Conservation (phyloP, 1,140 invertebrate species). For the Nebria ingens region DNA sequence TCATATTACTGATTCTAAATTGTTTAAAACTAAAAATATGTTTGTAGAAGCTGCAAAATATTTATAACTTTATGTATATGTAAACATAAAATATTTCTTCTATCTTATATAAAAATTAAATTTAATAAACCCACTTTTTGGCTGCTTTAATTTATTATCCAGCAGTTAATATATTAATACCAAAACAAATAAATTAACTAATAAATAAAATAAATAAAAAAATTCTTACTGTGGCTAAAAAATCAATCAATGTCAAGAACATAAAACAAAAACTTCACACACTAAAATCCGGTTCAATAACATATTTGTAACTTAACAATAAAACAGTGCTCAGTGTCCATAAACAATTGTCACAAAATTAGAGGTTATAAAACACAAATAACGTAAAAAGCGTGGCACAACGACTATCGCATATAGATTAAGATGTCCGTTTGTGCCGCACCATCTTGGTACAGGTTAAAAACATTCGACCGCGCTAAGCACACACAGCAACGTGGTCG, state of each 20-base stretch:
- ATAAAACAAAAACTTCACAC: not conserved
- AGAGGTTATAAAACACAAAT: not conserved
- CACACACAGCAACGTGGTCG: not conserved
- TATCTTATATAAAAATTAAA: not conserved
- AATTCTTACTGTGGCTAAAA: not conserved
- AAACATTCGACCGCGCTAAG: not conserved
- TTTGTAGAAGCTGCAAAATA: too few species aligned
- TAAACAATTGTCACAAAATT: not conserved
- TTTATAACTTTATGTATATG: not conserved
- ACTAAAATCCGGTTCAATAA: not conserved
- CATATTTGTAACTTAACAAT: not conserved
- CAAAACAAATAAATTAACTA: too few species aligned
- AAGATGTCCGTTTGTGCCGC: not conserved
- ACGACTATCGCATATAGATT: slow-evolving; percentile 1
- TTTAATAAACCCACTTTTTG: not conserved
- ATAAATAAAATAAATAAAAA: not conserved
- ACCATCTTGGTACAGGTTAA: slow-evolving; percentile 3
- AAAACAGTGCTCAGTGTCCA: not conserved
- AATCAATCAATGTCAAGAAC: not conserved
- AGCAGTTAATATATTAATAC: too few species aligned
- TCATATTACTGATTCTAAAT: too few species aligned
- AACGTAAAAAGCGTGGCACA: slow-evolving; percentile 2
- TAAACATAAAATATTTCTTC: not conserved
- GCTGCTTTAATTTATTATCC: too few species aligned
- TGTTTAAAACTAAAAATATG: too few species aligned